Base-by-base conservation (phyloP, 2,797 vertebrate species). In the Otolemur crassicaudatus region DNA sequence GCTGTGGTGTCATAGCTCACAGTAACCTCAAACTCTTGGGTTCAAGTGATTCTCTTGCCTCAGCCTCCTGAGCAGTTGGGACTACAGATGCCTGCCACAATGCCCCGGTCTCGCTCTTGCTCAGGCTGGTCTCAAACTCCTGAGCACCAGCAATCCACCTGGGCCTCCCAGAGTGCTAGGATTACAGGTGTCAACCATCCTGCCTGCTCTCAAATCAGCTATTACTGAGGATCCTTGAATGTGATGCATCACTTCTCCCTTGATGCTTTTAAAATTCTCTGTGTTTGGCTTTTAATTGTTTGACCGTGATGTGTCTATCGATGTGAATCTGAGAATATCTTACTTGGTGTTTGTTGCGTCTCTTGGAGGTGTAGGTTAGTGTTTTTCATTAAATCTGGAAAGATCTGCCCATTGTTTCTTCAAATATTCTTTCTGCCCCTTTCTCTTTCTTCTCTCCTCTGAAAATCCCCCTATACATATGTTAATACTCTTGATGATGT, bases 401-500 rank as follows among this genome's bases (percentile, higher is more conserved):
- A 56, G 34, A 56, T 77, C 73, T 90, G 65, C 63, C 16, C 11
- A 17, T 95, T 91, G 22, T 80, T 93, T 80, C 61, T 90, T 72
- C 22, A 61, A 3, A 56, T 76, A 75, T 53, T 60, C 40, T 46
- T 46, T 77, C 34, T 63, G 22, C 7, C 25, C 67, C 8, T 31
- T 86, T 75, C 23, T 81, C 14, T 91, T 22, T 63, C 56, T n/a
- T 22, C 43, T 88, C 6, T 88, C 8, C 46, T 58, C 34, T 77
- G 72, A 43, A 49, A 75, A 80, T 73, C 29, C 34, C 37, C 29
- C 27, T 69, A 1, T 43, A 34, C n/a, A 4, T n/a, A 3, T 69
- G 31, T 34, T 77, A 13, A 4, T 61, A 19, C 37, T 90, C 10
- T 6, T 56, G 53, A 23, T 61, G 61, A 58, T 83, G 29, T 81